Evolutionary conservation across 2,797 vertebrate species (phyloP), one percentile per base, ranked within the genome.

Genomic region (Neomorphus geoffroyi): DNA sequence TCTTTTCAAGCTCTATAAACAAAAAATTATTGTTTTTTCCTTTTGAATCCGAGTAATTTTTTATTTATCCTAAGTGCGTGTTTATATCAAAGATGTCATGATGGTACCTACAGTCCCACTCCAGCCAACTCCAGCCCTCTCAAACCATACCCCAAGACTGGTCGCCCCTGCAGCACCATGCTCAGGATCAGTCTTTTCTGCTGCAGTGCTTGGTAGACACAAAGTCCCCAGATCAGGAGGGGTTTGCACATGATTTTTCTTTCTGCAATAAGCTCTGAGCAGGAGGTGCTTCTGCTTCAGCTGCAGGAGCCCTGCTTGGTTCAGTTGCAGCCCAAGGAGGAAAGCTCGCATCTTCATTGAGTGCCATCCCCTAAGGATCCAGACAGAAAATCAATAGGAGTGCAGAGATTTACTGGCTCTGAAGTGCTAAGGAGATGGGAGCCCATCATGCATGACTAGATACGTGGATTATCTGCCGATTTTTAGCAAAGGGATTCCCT

Each of bases 301-400:
- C 39, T 3, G 0, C 2, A 2, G 24, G 15, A 83, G 28, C 45
- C 56, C 67, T 73, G 56, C 35, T 35, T 85, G 4, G 2, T 56
- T 54, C 87, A 73, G 69, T 7, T n/a, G 77, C 86, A 87, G 67
- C 79, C 35, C 3, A 11, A 56, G 35, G 74, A 62, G 35, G 60
- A 56, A 92, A 92, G 41, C 45, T 85, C 75, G 93, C 87, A 45
- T 91, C 87, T 85, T 66, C 84, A 33, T 56, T 6, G 72, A 95
- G 57, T 64, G 60, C 60, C 48, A 70, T 73, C 45, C 67, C 87
- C 67, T 41, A 41, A 73, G 74, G 81, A 67, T 54, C n/a, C 46
- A 66, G 94, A 72, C 35, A 57, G 79, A 85, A 89, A 94, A 94
- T 92, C 92, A 28, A 80, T 85, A 71, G 48, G 39, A 95, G 30